phyloP scores from a whole-genome alignment of 1,140 invertebrate genomes.

The Drosophila arawakana region DNA sequence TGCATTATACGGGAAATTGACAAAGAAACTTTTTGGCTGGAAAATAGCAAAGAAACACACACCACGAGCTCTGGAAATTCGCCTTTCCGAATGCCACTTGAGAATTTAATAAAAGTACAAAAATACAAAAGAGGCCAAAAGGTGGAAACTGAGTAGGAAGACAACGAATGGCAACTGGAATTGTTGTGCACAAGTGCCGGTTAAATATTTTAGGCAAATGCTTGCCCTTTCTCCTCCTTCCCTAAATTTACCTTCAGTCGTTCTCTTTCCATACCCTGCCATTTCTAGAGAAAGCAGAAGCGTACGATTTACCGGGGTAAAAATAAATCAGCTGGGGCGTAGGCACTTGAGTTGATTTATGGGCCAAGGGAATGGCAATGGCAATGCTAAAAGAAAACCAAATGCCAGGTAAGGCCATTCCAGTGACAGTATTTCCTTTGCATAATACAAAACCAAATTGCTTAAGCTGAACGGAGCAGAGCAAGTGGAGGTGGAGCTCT shows the following conservation, averaged over 20 bases:
- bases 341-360: conserved; percentile 82
- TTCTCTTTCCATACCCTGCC: neutral
- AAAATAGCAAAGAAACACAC: conserved; percentile 66
- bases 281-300: conserved; percentile 6
- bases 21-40: conserved; percentile 73
- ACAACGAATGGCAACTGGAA: conserved; percentile 57
- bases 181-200: conserved; percentile 79
- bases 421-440: conserved; percentile 50
- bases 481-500: conserved; percentile 2
- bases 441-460: conserved; percentile 57
- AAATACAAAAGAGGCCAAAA: conserved; percentile 16
- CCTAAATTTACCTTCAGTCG: neutral
- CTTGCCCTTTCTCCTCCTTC: conserved; percentile 2
- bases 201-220: conserved; percentile 81
- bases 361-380: conserved; percentile 43
- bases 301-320: conserved; percentile 59
- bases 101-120: conserved; percentile 77
- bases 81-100: conserved; percentile 75
- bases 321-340: conserved; percentile 81
- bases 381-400: conserved; percentile 49
- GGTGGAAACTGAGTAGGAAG: neutral
- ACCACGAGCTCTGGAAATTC: conserved; percentile 54
- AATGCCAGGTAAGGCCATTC: conserved; percentile 60
- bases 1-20: conserved; percentile 80
- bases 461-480: conserved; percentile 15